Base-by-base conservation (phyloP, 2,113 vertebrate species). In the Psittacara wagleri region DNA sequence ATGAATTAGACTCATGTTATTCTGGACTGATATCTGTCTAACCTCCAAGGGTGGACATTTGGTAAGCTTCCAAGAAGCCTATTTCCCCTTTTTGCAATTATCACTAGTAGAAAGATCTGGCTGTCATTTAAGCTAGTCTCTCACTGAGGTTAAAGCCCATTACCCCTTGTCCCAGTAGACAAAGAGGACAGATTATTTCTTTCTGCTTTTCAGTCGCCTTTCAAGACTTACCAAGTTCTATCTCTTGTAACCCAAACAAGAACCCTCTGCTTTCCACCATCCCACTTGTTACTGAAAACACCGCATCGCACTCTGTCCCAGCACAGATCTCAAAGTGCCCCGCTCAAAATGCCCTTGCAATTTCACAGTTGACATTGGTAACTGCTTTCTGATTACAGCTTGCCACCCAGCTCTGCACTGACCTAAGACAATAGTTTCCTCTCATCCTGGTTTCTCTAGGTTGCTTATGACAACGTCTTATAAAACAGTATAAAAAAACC, bases 61-160 rank as follows among this genome's bases (percentile, higher is more conserved):
- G 90, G 64, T 94, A 93, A 90, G 49, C 37, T 93, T 93, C 95
- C 86, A 93, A 77, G 41, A 41, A 93, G 81, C 37, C 72, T 95
- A 81, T 93, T 93, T 96, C 86, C 86, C 63, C 63, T 73, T 92
- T 86, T 62, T 2, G 17, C 54, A 72, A 63, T 92, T 97, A 92
- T 81, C 29, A 77, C 43, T 35, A 83, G 43, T 18, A 86, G 74
- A 90, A 93, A 48, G 44, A 80, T 66, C 57, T 86, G 83, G 31
- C 72, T 90, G 79, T 72, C 83, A 90, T 86, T 76, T 80, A 73
- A 83, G 49, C 24, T 78, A 11, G 28, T 57, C 54, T 76, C 25
- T 93, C 49, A 41, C 43, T 61, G 44, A 61, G 55, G 72, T 85
- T 87, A 85, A 79, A 94, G 57, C 44, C 83, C 59, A 80, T 80